phyloP scores from a whole-genome alignment of 2,797 vertebrate genomes.

The Corythornis leucogaster region DNA sequence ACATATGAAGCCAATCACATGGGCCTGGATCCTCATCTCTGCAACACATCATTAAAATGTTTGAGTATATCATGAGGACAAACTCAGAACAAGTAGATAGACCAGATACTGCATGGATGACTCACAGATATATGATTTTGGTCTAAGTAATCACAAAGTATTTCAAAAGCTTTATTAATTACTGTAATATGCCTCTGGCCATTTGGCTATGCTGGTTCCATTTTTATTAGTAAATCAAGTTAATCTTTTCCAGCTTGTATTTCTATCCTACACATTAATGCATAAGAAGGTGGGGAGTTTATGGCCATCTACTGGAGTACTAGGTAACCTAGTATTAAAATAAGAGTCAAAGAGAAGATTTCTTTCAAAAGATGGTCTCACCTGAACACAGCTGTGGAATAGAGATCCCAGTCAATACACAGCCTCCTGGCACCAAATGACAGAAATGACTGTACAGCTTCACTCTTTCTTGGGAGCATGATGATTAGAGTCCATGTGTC shows the following conservation, averaged over 20 bases:
- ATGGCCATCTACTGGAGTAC: not conserved
- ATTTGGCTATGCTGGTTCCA: not conserved
- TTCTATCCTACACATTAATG: not conserved
- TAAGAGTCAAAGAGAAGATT: not conserved
- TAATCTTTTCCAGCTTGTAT: not conserved
- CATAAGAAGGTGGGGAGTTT: not conserved
- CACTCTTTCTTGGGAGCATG: not conserved
- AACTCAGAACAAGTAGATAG: not conserved
- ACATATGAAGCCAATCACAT: fast-evolving
- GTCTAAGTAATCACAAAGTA: not conserved
- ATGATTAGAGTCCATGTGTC: fast-evolving
- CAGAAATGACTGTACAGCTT: fast-evolving
- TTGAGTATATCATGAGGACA: not conserved
- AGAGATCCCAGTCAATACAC: fast-evolving
- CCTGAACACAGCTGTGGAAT: not conserved
- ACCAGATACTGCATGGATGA: not conserved
- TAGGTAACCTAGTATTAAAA: not conserved
- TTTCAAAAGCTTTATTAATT: not conserved
- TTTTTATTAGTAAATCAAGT: not conserved
- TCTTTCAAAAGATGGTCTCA: not conserved
- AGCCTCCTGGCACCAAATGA: not conserved
- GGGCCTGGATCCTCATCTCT: not conserved
- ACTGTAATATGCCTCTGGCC: not conserved
- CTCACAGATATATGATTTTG: not conserved
- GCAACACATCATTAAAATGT: not conserved